phyloP scores from a whole-genome alignment of 2,888 invertebrate species.

The Pseudoips prasinana region DNA sequence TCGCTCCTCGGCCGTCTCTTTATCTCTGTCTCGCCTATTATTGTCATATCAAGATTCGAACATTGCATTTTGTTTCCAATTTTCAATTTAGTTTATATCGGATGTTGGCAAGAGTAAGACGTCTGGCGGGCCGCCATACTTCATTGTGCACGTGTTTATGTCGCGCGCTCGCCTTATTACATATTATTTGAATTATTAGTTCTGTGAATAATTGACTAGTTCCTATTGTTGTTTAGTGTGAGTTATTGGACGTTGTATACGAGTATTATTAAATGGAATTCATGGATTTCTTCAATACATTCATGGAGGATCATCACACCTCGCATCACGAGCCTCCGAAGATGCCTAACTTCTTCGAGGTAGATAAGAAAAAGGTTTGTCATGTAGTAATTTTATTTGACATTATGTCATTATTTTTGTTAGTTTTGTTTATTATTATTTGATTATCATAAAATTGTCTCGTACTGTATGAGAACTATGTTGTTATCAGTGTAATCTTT shows the following conservation, averaged over 20 bases:
- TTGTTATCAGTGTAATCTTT: too few species aligned
- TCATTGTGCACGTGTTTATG: slow-evolving; percentile 62
- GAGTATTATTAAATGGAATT: slow-evolving; percentile 60
- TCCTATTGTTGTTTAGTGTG: slow-evolving; percentile 38
- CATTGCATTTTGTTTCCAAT: slow-evolving; percentile 81
- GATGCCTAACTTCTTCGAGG: slow-evolving; percentile 74
- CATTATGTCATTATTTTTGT: too few species aligned
- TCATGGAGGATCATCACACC: slow-evolving; percentile 62
- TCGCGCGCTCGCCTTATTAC: slow-evolving; percentile 44
- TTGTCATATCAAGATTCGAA: slow-evolving; percentile 80
- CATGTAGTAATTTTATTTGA: background rate
- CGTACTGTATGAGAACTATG: too few species aligned
- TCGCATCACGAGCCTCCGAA: slow-evolving; percentile 59
- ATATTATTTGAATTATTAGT: slow-evolving; percentile 43
- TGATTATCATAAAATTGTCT: too few species aligned
- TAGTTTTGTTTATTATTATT: too few species aligned
- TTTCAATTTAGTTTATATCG: slow-evolving; percentile 81
- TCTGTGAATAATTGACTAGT: slow-evolving; percentile 33
- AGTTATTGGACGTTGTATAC: slow-evolving; percentile 36
- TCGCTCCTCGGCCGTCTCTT: slow-evolving; percentile 44
- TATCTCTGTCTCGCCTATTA: slow-evolving; percentile 77
- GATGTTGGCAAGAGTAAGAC: slow-evolving; percentile 76
- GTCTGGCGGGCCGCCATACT: slow-evolving; percentile 68
- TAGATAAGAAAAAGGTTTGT: slow-evolving; percentile 72
- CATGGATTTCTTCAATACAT: slow-evolving; percentile 66